Evolutionary conservation across 2,797 vertebrate species (phyloP).

Genomic region (Acrossocheilus fasciatus): DNA sequence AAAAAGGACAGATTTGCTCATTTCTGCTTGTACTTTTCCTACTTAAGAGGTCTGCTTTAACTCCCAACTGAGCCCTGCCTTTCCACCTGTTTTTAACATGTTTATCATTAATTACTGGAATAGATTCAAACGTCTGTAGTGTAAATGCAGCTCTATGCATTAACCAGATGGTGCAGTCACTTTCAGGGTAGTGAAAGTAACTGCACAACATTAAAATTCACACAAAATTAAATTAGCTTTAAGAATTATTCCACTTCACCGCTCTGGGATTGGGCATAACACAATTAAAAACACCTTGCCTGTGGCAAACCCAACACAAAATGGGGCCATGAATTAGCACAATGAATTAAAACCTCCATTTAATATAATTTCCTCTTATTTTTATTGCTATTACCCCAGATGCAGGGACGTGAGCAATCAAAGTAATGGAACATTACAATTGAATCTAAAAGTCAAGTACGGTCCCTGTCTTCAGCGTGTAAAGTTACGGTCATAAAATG

Average conservation of each 20-base stretch:
- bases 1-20: not conserved
- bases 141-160: constrained; percentile 60
- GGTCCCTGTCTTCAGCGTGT: constrained; percentile 47
- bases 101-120: constrained; percentile 48
- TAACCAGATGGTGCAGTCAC: constrained; percentile 71
- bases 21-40: not conserved
- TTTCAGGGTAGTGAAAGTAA: constrained; percentile 69
- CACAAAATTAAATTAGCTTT: constrained; percentile 70
- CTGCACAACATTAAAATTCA: constrained; percentile 77
- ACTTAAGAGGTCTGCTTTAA: not conserved
- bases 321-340: constrained; percentile 59
- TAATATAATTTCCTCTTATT: constrained; percentile 70
- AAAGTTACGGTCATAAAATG: constrained; percentile 52
- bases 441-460: constrained; percentile 72
- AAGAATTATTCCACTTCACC: constrained; percentile 77
- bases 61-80: not conserved
- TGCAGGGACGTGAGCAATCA: constrained; percentile 73
- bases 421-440: constrained; percentile 78
- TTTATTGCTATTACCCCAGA: constrained; percentile 71
- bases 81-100: constrained; percentile 10
- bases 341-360: constrained; percentile 72
- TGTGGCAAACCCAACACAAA: constrained; percentile 54
- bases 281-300: constrained; percentile 62
- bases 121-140: constrained; percentile 26
- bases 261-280: constrained; percentile 64